Evolutionary conservation across 2,797 vertebrate species (phyloP).

Genomic region (Avahi laniger): DNA sequence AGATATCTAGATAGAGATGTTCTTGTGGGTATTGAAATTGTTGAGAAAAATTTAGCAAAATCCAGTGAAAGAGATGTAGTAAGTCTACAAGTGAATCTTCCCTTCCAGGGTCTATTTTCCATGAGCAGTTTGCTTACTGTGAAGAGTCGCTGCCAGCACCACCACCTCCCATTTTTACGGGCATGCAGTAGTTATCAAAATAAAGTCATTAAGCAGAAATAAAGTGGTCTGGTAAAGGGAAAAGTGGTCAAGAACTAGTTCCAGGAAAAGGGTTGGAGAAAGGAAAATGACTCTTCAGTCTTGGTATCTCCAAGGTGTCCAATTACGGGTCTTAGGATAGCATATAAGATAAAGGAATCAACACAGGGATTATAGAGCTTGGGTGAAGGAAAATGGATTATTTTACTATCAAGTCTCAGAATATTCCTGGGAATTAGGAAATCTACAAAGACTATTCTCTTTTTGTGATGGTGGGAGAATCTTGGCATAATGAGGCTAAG

Average conservation of each 20-base stretch:
- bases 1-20: not conserved
- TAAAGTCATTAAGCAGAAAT: not conserved
- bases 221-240: not conserved
- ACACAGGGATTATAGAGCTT: not conserved
- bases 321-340: not conserved
- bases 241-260: not conserved
- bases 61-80: not conserved
- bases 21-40: not conserved
- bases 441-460: not conserved
- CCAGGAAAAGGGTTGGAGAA: not conserved
- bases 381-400: not conserved
- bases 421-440: slow-evolving; percentile 31
- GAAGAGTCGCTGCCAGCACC: not conserved
- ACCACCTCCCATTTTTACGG: not conserved
- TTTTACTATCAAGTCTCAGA: not conserved
- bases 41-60: slow-evolving; percentile 20
- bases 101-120: not conserved
- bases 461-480: not conserved
- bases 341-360: not conserved
- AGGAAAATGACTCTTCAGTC: not conserved
- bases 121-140: not conserved
- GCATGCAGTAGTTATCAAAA: not conserved
- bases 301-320: not conserved
- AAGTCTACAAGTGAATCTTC: not conserved
- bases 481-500: not conserved